Base-by-base conservation (phyloP, 2,797 vertebrate species). In the Chromis chromis region DNA sequence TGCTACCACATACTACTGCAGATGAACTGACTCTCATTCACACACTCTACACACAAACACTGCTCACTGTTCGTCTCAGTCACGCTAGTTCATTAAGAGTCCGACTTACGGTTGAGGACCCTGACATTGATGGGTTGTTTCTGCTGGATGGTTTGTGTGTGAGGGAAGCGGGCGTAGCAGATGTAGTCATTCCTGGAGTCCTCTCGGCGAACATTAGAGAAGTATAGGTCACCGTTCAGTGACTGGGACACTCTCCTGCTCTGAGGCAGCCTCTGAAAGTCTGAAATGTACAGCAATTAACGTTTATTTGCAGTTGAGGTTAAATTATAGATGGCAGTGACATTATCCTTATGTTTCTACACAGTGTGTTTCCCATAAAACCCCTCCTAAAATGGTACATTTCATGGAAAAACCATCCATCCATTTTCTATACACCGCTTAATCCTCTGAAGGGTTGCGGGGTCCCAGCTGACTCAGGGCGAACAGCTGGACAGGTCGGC, bases 131-230 rank as follows among this genome's bases (percentile, higher is more conserved):
- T 98, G 57, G 98, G 98, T 79, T 99, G 98, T 78, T 99, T 99
- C 94, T 99, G 98, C 82, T 99, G 98, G 91, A 99, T 99, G 85
- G 98, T 99, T 91, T 99, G 98, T 0, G 98, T 99, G 88, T 98
- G 96, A 25, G 97, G 97, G 94, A 99, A 99, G 85, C 98, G 96
- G 74, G 98, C 98, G 48, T 99, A 99, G 88, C 98, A 99, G 93
- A 97, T 99, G 88, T 99, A 99, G 94, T 99, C 97, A 27, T 92
- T 96, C 27, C 97, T 94, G 24, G 95, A 95, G 76, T 99, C 98
- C 74, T 96, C 94, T 71, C 83, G 92, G 78, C 94, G 94, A 4
- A 99, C 95, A 33, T 99, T 99, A 58, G 98, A 97, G 93, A 99
- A 99, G 92, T 98, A 99, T 64, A 99, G 95, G 86, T 99, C 98